Evolutionary conservation across 2,113 vertebrate species (phyloP).

Genomic region (Cynopterus brachyotis): DNA sequence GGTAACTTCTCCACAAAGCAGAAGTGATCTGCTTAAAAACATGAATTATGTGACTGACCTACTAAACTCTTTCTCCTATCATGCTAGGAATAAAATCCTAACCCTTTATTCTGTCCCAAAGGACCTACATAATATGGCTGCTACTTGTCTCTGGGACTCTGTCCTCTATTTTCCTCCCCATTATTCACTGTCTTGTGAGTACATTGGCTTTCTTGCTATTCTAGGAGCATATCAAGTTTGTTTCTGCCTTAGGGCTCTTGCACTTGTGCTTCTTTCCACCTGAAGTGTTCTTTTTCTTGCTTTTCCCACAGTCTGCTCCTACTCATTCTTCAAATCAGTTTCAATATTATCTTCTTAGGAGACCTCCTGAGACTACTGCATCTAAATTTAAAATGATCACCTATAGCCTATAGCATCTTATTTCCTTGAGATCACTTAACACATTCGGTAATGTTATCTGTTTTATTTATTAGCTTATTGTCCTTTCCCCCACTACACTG

Average conservation of each 20-base stretch:
- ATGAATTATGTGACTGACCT: not conserved
- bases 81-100: not conserved
- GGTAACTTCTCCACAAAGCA: not conserved
- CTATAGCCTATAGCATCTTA: not conserved
- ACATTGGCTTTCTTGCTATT: not conserved
- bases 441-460: not conserved
- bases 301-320: not conserved
- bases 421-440: not conserved
- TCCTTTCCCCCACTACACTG: not conserved
- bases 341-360: not conserved
- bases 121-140: not conserved
- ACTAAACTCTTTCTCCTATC: not conserved
- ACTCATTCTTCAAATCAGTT: not conserved
- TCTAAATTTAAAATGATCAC: constrained; percentile 11
- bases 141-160: not conserved
- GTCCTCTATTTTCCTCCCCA: no score
- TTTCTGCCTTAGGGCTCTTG: not conserved
- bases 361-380: not conserved
- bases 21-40: not conserved
- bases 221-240: not conserved
- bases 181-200: not conserved
- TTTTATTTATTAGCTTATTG: not conserved
- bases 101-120: not conserved
- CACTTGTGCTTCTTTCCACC: not conserved
- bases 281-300: not conserved